Base-by-base conservation (phyloP, 2,888 invertebrate genomes). In the Lissonota sp. region DNA sequence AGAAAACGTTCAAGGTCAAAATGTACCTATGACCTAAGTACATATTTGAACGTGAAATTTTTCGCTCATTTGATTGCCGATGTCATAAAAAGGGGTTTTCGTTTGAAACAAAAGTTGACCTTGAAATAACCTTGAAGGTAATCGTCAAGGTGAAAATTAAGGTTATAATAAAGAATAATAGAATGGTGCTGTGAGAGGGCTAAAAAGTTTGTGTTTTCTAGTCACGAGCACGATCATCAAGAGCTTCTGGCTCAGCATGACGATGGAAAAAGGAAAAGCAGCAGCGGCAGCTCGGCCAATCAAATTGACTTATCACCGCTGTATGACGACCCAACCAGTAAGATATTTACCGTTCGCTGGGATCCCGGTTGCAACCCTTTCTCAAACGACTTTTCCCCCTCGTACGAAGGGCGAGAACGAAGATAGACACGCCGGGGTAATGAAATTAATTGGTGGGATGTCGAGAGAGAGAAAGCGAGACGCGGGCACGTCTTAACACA, bases 361-460 rank as follows among this genome's bases (percentile, higher is more conserved):
- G 40, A 53, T 57, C 70, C 63, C 69, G 77, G 55, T 64, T 69
- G 69, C 78, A 85, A 85, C 83, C 85, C 84, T 82, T 85, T 83
- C 76, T 16, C 1, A 16, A 42, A 39, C 2, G n/a, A 42, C n/a
- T 67, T 70, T 76, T 79, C 79, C 26, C 63, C 58, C 63, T 58
- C 12, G 53, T 63, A 53, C 37, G 64, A 53, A 74, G 64, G 42
- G 63, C 55, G 51, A 66, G 76, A 57, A 67, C 73, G 67, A 62
- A 79, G 51, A 64, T 66, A 73, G 51, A 26, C 26, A 74, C 60
- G 77, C 60, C 51, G 71, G 81, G 83, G 84, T 87, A 88, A 88
- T 88, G 86, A 89, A 89, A 88, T 89, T 88, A 88, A 88, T 89
- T 88, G 87, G 86, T 78, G 84, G 83, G 80, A 84, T 86, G 86